These are phyloP conservation scores for Sphaeridia pumilis DNA, from an alignment of 2,888 invertebrate species.

Conservation along the genomic window DNA sequence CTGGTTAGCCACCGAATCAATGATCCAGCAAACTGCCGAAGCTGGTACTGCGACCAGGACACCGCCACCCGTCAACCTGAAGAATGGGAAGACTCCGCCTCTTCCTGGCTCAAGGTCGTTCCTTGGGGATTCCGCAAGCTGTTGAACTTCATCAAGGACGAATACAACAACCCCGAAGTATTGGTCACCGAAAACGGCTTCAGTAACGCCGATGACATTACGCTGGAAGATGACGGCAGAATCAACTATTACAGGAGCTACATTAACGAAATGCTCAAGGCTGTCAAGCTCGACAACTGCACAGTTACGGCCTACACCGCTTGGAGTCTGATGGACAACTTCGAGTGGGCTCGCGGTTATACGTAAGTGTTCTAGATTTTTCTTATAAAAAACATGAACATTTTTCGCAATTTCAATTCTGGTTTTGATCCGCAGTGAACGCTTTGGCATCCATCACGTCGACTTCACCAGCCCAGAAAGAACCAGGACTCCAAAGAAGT, in stretches of 20 bases:
- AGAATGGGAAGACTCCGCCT: slow-evolving; percentile 19
- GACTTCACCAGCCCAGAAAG: slow-evolving; percentile 55
- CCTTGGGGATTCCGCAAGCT: slow-evolving; percentile 52
- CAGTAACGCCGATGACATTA: slow-evolving; percentile 16
- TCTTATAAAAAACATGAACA: background rate
- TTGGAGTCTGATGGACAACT: slow-evolving; percentile 33
- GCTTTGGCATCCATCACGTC: slow-evolving; percentile 58
- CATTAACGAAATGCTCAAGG: slow-evolving; percentile 29
- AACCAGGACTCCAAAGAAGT: slow-evolving; percentile 54
- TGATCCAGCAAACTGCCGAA: slow-evolving; percentile 2
- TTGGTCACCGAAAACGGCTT: slow-evolving; percentile 42
- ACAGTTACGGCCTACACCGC: slow-evolving; percentile 30
- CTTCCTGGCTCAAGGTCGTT: slow-evolving; percentile 37
- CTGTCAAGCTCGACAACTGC: slow-evolving; percentile 22
- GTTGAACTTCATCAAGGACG: slow-evolving; percentile 47
- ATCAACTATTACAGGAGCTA: slow-evolving; percentile 22
- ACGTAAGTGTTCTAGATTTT: background rate
- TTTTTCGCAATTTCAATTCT: background rate
- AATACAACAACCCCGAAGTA: slow-evolving; percentile 50
- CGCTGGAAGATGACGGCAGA: slow-evolving; percentile 20
- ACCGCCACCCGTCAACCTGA: slow-evolving; percentile 20
- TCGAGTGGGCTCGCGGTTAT: slow-evolving; percentile 14
- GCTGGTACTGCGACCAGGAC: slow-evolving; percentile 23
- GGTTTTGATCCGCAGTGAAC: slow-evolving; percentile 19
- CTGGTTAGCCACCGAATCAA: too few species aligned